Evolutionary conservation across 2,797 vertebrate genomes (phyloP).

Genomic region (Pelodytes ibericus): DNA sequence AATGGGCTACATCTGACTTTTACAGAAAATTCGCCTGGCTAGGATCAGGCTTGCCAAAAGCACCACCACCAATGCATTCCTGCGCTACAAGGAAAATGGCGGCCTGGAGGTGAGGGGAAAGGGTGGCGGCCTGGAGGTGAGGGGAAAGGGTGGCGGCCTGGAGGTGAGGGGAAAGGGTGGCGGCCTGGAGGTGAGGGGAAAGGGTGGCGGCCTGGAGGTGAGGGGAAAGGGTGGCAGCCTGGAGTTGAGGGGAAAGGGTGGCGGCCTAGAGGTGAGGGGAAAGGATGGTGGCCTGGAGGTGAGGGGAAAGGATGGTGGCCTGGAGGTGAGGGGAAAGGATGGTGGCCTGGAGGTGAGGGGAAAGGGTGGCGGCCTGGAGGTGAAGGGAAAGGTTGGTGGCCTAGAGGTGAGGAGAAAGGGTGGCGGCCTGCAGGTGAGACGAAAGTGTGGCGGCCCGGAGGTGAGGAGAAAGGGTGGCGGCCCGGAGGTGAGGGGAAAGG

Average conservation of each 20-base stretch:
- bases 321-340: too few species aligned
- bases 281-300: too few species aligned
- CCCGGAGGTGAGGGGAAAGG: not conserved
- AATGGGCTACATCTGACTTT: not conserved
- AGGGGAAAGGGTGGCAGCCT: conserved; percentile 7
- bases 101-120: conserved; percentile 70
- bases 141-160: not conserved
- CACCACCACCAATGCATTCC: conserved; percentile 86
- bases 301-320: not conserved
- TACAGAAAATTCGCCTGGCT: conserved; percentile 87
- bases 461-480: too few species aligned
- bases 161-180: too few species aligned
- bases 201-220: conserved; percentile 2
- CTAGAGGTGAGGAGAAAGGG: conserved; percentile 13
- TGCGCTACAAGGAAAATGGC: conserved; percentile 85
- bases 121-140: not conserved
- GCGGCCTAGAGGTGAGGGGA: not conserved
- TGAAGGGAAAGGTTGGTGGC: not conserved
- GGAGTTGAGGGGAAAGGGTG: not conserved
- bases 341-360: not conserved
- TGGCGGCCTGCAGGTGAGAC: too few species aligned
- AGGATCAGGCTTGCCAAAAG: conserved; percentile 90
- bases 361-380: too few species aligned
- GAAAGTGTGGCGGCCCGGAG: not conserved
- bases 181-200: not conserved